These are phyloP conservation scores for Callosobruchus maculatus DNA, from an alignment of 2,888 invertebrate species.

Conservation along the genomic window DNA sequence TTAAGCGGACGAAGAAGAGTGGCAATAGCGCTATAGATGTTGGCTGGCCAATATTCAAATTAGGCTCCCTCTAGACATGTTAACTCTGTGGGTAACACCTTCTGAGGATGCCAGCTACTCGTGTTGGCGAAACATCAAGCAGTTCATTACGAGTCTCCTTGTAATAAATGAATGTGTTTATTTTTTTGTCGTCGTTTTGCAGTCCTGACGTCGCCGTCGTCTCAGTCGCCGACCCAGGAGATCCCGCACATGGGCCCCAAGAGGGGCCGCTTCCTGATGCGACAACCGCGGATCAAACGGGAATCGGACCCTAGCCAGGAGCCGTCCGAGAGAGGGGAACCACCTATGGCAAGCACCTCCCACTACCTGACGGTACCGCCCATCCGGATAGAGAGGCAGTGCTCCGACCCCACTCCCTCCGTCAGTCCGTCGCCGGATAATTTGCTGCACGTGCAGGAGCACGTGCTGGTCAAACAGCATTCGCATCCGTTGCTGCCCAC, in stretches of 20 bases:
- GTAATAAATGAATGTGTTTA: too few relatives aligned
- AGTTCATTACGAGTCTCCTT: too few relatives aligned
- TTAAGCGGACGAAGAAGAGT: too few relatives aligned
- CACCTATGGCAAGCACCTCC: conserved; percentile 9
- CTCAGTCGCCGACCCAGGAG: conserved; percentile 20
- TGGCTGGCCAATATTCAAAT: too few relatives aligned
- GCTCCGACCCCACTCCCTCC: conserved; percentile 59
- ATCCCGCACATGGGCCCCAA: conserved; percentile 54
- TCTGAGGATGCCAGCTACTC: too few relatives aligned
- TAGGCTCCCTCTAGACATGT: too few relatives aligned
- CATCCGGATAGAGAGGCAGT: conserved; percentile 56
- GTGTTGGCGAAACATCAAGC: too few relatives aligned
- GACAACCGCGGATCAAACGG: conserved; percentile 65
- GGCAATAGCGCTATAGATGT: too few relatives aligned
- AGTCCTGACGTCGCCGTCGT: neutral
- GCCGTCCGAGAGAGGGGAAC: conserved; percentile 43
- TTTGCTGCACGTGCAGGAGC: conserved; percentile 57
- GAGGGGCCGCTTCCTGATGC: conserved; percentile 61
- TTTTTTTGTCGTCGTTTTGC: neutral
- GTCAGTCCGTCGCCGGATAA: conserved; percentile 51
- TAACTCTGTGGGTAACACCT: too few relatives aligned
- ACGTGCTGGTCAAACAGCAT: conserved; percentile 62
- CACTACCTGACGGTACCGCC: conserved; percentile 50
- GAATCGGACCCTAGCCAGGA: conserved; percentile 56
- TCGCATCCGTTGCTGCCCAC: conserved; percentile 63